Evolutionary conservation across 2,888 invertebrate genomes (phyloP).

Genomic region (Xestia c-nigrum): DNA sequence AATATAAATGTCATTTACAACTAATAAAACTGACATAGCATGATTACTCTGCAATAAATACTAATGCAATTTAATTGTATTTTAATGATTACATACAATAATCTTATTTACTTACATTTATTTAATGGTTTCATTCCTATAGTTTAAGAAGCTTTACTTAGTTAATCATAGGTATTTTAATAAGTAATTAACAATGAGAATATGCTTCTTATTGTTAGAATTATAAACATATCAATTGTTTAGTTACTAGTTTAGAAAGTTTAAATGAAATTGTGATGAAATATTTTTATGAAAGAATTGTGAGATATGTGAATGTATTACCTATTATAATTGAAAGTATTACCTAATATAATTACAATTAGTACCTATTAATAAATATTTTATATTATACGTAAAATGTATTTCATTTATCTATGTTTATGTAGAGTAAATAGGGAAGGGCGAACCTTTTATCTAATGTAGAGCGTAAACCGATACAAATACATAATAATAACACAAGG

Average conservation of each 20-base stretch:
- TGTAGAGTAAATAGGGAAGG: not conserved
- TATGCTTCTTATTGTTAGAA: conserved; percentile 43
- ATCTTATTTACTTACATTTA: conserved; percentile 34
- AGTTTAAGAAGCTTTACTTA: conserved; percentile 59
- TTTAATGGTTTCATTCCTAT: conserved; percentile 68
- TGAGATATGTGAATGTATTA: conserved; percentile 46
- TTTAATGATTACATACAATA: conserved; percentile 36
- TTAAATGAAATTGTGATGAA: conserved; percentile 27
- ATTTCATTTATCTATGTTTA: conserved; percentile 28
- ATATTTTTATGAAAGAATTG: conserved; percentile 11
- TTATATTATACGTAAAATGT: conserved; percentile 45
- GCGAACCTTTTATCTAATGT: not conserved
- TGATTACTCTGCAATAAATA: conserved; percentile 38
- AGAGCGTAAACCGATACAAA: not conserved
- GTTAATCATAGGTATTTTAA: conserved; percentile 33
- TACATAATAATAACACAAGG: not conserved
- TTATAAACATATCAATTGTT: conserved; percentile 62
- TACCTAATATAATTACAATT: conserved; percentile 21
- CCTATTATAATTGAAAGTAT: conserved; percentile 34
- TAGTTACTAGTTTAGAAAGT: conserved; percentile 4
- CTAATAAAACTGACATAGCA: conserved; percentile 31
- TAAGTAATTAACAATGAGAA: conserved; percentile 46
- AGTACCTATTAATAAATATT: conserved; percentile 55
- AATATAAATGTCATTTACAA: conserved; percentile 39
- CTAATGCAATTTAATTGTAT: conserved; percentile 45